phyloP scores from a whole-genome alignment of 1,140 invertebrate species.

The Drosophila takahashii region DNA sequence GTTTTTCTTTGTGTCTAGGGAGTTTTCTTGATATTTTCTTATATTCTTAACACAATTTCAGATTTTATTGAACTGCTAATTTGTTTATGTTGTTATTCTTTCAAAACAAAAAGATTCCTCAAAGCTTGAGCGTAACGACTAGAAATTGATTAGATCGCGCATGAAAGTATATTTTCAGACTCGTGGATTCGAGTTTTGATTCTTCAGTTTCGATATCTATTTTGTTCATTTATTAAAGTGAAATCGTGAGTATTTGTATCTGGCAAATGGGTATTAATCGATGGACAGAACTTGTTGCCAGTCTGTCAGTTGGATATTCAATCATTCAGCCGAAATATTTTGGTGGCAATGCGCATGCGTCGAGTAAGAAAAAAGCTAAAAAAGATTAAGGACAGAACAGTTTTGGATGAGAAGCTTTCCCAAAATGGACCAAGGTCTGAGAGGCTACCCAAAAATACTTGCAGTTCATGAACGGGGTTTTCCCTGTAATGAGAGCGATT shows the following conservation, averaged over 20 bases:
- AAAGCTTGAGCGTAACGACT: background rate
- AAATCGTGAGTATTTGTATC: constrained; percentile 6
- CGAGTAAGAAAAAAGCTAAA: constrained; percentile 2
- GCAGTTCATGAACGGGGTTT: background rate
- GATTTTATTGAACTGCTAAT: constrained; percentile 47
- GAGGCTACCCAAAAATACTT: background rate
- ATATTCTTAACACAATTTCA: constrained; percentile 24
- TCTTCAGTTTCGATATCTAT: background rate
- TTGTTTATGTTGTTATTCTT: constrained; percentile 52
- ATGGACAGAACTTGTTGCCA: constrained; percentile 69
- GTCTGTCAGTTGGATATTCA: constrained; percentile 56
- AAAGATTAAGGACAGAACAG: constrained; percentile 3
- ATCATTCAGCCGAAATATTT: constrained; percentile 53
- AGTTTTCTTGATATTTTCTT: constrained; percentile 12
- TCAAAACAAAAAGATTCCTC: constrained; percentile 4
- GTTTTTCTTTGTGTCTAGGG: background rate
- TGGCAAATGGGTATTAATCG: constrained; percentile 67
- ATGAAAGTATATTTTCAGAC: constrained; percentile 5
- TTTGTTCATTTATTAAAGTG: background rate
- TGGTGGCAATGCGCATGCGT: constrained; percentile 59
- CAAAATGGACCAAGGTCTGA: constrained; percentile 1
- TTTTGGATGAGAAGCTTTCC: constrained; percentile 23
- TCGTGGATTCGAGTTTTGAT: constrained; percentile 29
- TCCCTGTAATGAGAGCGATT: constrained; percentile 14
- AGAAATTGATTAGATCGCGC: constrained; percentile 38